Conservation (phyloP, 2,888 invertebrate species). For the Kuschelorhynchus macadamiae region DNA sequence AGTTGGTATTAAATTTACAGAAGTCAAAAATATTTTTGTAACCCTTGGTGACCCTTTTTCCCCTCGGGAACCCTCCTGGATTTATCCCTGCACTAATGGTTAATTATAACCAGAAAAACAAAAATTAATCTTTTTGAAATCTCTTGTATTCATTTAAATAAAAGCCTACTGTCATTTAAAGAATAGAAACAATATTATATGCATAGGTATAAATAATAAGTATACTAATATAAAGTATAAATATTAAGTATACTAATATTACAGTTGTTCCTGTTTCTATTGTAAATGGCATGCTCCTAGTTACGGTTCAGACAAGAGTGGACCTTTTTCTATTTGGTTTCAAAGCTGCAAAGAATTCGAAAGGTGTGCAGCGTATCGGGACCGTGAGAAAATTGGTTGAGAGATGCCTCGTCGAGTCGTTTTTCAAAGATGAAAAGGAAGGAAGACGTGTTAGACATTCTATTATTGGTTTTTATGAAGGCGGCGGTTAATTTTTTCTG, state of each 20-base stretch:
- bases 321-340: background rate
- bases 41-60: too few relatives aligned
- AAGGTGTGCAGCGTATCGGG: slow-evolving; percentile 8
- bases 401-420: background rate
- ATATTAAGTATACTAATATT: background rate
- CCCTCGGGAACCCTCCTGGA: too few relatives aligned
- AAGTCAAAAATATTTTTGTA: too few relatives aligned
- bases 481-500: background rate
- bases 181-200: too few relatives aligned
- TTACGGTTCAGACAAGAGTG: background rate
- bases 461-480: background rate
- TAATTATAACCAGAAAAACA: too few relatives aligned
- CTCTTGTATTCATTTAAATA: too few relatives aligned
- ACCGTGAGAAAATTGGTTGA: slow-evolving; percentile 8
- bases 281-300: background rate
- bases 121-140: too few relatives aligned
- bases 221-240: too few relatives aligned
- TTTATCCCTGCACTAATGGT: too few relatives aligned
- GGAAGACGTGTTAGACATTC: background rate
- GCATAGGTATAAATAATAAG: too few relatives aligned
- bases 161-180: too few relatives aligned
- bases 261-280: slow-evolving; percentile 6
- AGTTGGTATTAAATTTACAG: too few relatives aligned
- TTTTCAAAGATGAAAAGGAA: background rate
- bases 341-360: slow-evolving; percentile 2